These are phyloP conservation scores for Entomobrya multifasciata DNA, from an alignment of 2,888 invertebrate genomes.

Conservation along the genomic window DNA sequence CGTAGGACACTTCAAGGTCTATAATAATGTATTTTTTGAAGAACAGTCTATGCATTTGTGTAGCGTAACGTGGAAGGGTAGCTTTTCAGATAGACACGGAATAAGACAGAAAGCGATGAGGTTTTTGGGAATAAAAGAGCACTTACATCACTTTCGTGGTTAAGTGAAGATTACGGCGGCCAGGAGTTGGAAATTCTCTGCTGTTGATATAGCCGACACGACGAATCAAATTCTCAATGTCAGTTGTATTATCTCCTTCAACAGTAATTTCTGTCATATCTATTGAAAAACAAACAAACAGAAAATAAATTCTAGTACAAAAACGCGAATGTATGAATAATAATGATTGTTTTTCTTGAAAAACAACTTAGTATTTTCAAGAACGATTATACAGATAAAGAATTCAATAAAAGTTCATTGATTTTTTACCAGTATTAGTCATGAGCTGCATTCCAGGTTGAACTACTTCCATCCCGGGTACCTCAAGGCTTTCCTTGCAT, in stretches of 20 bases:
- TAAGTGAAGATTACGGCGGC: conserved; percentile 91
- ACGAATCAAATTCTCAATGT: conserved; percentile 92
- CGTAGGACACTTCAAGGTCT: conserved; percentile 66
- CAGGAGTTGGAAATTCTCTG: conserved; percentile 94
- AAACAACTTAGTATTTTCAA: conserved; percentile 4
- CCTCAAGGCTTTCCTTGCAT: conserved; percentile 90
- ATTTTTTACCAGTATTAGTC: conserved; percentile 84
- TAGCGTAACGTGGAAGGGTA: conserved; percentile 12
- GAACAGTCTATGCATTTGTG: neutral
- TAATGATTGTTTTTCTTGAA: too few relatives aligned
- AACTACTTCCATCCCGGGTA: conserved; percentile 88
- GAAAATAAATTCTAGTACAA: too few relatives aligned
- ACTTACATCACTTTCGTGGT: conserved; percentile 89
- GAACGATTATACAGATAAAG: too few relatives aligned
- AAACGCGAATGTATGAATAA: too few relatives aligned
- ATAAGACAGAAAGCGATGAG: conserved; percentile 29
- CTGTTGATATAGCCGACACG: conserved; percentile 93
- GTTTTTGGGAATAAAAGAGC: conserved; percentile 53
- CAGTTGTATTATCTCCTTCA: conserved; percentile 94
- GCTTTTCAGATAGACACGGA: neutral
- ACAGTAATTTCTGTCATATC: conserved; percentile 94
- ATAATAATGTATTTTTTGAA: conserved; percentile 39
- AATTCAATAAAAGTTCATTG: too few relatives aligned
- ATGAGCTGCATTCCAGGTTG: conserved; percentile 90
- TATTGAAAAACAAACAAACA: too few relatives aligned